These are phyloP conservation scores for Herpetotheres cachinnans DNA, from an alignment of 2,113 vertebrate genomes.

Conservation along the genomic window DNA sequence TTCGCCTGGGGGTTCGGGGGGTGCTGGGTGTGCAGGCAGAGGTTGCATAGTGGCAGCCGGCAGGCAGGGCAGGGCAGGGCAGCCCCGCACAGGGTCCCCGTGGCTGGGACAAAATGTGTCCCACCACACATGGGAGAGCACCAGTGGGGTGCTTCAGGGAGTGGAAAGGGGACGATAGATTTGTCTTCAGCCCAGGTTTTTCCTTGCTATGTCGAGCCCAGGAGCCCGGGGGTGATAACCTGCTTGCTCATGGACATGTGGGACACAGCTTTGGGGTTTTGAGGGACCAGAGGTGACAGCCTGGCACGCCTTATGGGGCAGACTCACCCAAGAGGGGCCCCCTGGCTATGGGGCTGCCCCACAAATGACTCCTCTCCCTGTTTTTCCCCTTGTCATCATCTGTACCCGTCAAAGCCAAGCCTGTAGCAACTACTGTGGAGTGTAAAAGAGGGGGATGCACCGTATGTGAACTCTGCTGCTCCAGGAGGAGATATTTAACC, in stretches of 20 bases:
- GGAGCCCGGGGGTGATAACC: not conserved
- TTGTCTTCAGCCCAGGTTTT: not conserved
- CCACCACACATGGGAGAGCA: rapidly evolving
- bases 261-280: not conserved
- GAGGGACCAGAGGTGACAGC: not conserved
- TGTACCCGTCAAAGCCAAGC: not conserved
- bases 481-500: not conserved
- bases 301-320: rapidly evolving
- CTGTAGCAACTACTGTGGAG: not conserved
- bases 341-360: not conserved
- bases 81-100: rapidly evolving
- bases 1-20: not conserved
- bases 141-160: rapidly evolving
- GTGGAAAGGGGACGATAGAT: rapidly evolving
- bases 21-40: not conserved
- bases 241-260: not conserved
- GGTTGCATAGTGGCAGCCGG: not conserved
- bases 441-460: not conserved
- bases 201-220: not conserved
- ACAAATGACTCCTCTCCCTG: not conserved
- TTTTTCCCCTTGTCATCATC: not conserved
- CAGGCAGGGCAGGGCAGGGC: not conserved
- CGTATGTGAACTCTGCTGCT: not conserved
- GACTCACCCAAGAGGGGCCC: not conserved
- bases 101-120: not conserved